These are phyloP conservation scores for Dynastes grantii DNA, from an alignment of 2,888 invertebrate species.

Conservation along the genomic window DNA sequence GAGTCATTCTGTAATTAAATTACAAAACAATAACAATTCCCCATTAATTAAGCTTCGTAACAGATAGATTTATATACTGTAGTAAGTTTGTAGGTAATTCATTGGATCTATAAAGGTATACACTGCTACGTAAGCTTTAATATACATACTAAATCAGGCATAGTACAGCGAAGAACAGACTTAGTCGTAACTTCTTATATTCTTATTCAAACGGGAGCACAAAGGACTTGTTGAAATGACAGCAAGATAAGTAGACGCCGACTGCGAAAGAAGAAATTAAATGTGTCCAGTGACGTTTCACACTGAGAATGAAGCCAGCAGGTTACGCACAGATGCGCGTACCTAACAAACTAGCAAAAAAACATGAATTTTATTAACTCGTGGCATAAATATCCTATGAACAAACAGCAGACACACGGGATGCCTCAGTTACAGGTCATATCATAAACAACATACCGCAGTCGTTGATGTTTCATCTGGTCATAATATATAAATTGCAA, in stretches of 20 bases:
- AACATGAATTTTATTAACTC: slow-evolving; percentile 51
- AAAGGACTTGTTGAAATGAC: slow-evolving; percentile 44
- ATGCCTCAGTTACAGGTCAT: slow-evolving; percentile 38
- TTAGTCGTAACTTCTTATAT: slow-evolving; percentile 34
- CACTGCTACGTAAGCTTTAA: not conserved
- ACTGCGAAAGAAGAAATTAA: slow-evolving; percentile 47
- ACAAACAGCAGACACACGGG: slow-evolving; percentile 26
- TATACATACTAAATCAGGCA: not conserved
- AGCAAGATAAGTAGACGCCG: slow-evolving; percentile 41
- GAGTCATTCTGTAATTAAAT: not conserved
- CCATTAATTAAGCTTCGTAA: too few species aligned
- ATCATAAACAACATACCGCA: slow-evolving; percentile 37
- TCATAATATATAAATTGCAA: not conserved
- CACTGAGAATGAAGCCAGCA: slow-evolving; percentile 41
- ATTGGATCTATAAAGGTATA: not conserved
- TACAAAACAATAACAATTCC: too few species aligned
- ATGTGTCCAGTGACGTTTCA: slow-evolving; percentile 42
- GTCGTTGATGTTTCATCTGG: not conserved
- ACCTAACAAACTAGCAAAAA: slow-evolving; percentile 51
- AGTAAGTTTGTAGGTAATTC: not conserved
- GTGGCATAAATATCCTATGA: slow-evolving; percentile 48
- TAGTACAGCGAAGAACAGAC: not conserved
- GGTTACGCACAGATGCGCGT: slow-evolving; percentile 54
- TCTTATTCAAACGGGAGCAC: slow-evolving; percentile 34
- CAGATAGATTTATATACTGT: too few species aligned